Evolutionary conservation across 2,888 invertebrate genomes (phyloP).

Genomic region (Drosophila paucipuncta): DNA sequence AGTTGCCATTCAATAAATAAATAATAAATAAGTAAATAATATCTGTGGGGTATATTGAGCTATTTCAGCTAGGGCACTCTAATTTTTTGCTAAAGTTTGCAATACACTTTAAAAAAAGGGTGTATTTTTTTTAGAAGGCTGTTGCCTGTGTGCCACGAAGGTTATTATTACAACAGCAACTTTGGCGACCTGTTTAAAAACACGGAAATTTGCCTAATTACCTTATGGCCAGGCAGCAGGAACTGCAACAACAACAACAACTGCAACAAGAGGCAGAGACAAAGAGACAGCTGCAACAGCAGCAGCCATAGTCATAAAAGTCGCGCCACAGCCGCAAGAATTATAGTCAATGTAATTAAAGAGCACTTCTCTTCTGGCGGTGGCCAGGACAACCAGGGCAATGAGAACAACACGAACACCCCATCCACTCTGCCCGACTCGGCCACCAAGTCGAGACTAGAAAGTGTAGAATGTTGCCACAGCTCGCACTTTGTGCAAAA

Average conservation of each 20-base stretch:
- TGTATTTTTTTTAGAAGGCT: background rate
- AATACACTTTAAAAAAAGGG: background rate
- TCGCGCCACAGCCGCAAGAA: slow-evolving; percentile 80
- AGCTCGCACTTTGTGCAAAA: slow-evolving; percentile 40
- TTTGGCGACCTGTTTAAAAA: slow-evolving; percentile 76
- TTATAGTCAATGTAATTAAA: slow-evolving; percentile 82
- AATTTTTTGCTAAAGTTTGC: background rate
- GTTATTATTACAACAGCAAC: slow-evolving; percentile 30
- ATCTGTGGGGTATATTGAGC: background rate
- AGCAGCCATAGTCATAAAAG: slow-evolving; percentile 68
- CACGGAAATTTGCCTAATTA: slow-evolving; percentile 83
- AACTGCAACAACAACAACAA: slow-evolving; percentile 21
- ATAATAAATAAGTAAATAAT: too few species aligned
- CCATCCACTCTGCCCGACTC: background rate
- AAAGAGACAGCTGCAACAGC: slow-evolving; percentile 19
- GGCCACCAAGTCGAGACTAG: background rate
- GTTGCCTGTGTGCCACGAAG: slow-evolving; percentile 6
- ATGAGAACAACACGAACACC: background rate
- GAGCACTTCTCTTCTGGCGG: slow-evolving; percentile 74
- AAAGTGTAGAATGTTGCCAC: slow-evolving; percentile 13
- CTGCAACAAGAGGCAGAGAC: slow-evolving; percentile 21
- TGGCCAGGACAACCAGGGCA: slow-evolving; percentile 15
- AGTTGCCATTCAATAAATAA: too few species aligned
- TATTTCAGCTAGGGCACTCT: background rate
- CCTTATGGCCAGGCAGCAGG: slow-evolving; percentile 66